Evolutionary conservation across 2,797 vertebrate species (phyloP), one percentile per base, ranked within the genome.

Genomic region (Luscinia megarhynchos): DNA sequence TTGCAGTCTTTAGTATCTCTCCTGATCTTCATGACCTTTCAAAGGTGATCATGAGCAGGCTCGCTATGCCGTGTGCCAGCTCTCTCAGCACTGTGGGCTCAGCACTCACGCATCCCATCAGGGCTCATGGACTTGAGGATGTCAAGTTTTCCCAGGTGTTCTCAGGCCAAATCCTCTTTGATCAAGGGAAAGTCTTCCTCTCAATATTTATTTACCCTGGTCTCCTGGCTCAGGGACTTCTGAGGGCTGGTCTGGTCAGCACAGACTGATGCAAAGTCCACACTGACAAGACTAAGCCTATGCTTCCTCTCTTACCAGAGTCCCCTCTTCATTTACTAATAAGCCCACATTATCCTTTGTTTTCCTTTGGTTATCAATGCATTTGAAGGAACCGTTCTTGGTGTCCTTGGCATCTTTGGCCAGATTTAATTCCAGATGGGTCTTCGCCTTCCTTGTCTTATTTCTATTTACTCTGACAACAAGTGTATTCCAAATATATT

Each of bases 41-140:
- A 36, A 36, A 66, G 36, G 14, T 21, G 41, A 50, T 32, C 43
- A 50, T 7, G 5, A 84, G 4, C 7, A 30, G 21, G 14, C 61
- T 51, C 0, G 0, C 5, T 36, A 5, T 10, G 26, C 30, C 14
- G 11, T 66, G 32, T 6, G 36, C 15, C 53, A 58, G 36, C 21
- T 43, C 6, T 18, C 32, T 58, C 51, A 58, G 9, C 21, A 50
- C 36, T 36, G 4, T 41, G 50, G 5, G 15, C 24, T 55, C 41
- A 73, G 68, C 20, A 64, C 29, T 45, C 50, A 29, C 30, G 27
- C 18, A 67, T 41, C 16, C 16, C 26, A 30, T 59, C 36, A 59
- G 8, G 32, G 10, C 32, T 29, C 14, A 41, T 26, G 55, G 55
- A 81, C 32, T 30, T 69, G 38, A 41, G 15, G 20, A 36, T 21